Conservation (phyloP, 1,140 invertebrate species). For the Carposina sasakii region DNA sequence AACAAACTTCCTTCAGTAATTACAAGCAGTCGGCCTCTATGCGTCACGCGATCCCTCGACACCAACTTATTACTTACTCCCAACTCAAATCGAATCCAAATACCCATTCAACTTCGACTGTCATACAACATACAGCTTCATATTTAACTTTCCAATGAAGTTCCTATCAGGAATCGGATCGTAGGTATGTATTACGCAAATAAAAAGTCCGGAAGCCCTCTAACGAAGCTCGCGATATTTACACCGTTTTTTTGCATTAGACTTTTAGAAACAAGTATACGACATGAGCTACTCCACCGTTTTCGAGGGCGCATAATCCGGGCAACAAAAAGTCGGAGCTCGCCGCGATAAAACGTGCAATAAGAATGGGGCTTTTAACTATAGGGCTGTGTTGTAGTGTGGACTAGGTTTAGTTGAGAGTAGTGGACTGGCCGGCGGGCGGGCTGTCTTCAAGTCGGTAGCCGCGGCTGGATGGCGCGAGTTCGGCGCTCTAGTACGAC, state of each 20-base stretch:
- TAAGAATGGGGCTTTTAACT: too few relatives aligned
- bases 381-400: too few relatives aligned
- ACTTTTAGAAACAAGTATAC: too few relatives aligned
- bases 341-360: conserved; percentile 41
- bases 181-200: too few relatives aligned
- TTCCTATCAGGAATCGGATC: conserved; percentile 19
- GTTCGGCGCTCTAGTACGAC: conserved; percentile 48
- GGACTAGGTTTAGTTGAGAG: too few relatives aligned
- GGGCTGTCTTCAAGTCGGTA: conserved; percentile 44
- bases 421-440: conserved; percentile 34
- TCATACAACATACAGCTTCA: conserved; percentile 17
- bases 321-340: conserved; percentile 39
- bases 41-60: too few relatives aligned
- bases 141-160: conserved; percentile 38
- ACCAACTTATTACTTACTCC: too few relatives aligned
- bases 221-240: too few relatives aligned
- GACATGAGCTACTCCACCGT: too few relatives aligned
- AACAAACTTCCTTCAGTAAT: conserved; percentile 54
- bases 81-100: conserved; percentile 17
- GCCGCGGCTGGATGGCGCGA: conserved; percentile 35
- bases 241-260: too few relatives aligned
- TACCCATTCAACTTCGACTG: conserved; percentile 22
- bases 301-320: conserved; percentile 34
- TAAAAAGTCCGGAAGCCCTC: too few relatives aligned
- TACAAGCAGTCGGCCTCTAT: too few relatives aligned